Evolutionary conservation across 2,888 invertebrate species (phyloP).

Genomic region (Neelides folsomi): DNA sequence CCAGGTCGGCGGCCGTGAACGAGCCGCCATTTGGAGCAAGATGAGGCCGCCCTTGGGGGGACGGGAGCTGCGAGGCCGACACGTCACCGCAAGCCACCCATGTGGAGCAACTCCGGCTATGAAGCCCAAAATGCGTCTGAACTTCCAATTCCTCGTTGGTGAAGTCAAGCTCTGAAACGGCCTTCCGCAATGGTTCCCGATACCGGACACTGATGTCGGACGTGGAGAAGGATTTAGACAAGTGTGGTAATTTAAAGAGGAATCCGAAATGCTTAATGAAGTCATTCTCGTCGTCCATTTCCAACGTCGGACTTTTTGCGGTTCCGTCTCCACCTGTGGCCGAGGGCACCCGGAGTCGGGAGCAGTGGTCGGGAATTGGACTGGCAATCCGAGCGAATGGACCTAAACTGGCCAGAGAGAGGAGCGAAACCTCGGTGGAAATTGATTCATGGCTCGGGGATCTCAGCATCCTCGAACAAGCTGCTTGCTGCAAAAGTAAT

Average conservation of each 20-base stretch:
- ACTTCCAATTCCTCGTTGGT: conserved; percentile 39
- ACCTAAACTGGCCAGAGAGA: conserved; percentile 56
- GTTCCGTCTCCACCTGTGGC: conserved; percentile 24
- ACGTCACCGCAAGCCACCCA: conserved; percentile 74
- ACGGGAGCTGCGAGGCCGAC: conserved; percentile 65
- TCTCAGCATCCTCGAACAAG: conserved; percentile 47
- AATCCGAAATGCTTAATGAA: conserved; percentile 66
- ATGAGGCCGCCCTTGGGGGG: conserved; percentile 51
- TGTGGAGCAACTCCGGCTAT: conserved; percentile 63
- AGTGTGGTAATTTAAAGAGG: conserved; percentile 61
- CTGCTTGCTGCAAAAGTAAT: conserved; percentile 27
- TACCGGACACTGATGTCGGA: conserved; percentile 49
- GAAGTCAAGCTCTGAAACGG: conserved; percentile 47
- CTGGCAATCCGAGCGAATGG: conserved; percentile 34
- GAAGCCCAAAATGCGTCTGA: conserved; percentile 48
- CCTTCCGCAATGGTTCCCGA: conserved; percentile 29
- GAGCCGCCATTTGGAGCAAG: conserved; percentile 41
- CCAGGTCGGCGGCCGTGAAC: conserved; percentile 53
- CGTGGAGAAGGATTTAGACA: conserved; percentile 72
- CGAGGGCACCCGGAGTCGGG: conserved; percentile 30
- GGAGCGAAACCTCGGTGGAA: conserved; percentile 65
- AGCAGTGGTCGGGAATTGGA: conserved; percentile 30
- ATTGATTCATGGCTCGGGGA: conserved; percentile 75
- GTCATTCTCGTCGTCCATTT: conserved; percentile 63
- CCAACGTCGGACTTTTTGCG: conserved; percentile 45